Evolutionary conservation across 2,797 vertebrate genomes (phyloP).

Genomic region (Loris lydekkerianus): DNA sequence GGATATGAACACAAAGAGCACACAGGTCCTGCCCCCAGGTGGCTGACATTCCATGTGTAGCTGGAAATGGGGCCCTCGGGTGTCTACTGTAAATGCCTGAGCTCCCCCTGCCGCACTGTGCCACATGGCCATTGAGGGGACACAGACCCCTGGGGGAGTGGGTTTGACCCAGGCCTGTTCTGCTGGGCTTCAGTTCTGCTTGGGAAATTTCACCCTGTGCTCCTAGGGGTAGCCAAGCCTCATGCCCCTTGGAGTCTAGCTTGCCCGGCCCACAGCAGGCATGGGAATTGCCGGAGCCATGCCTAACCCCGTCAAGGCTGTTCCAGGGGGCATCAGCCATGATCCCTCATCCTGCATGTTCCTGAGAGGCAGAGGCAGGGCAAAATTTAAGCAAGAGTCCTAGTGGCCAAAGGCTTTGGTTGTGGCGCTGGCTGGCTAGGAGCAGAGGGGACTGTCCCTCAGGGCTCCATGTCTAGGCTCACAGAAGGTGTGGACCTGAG

Average conservation of each 20-base stretch:
- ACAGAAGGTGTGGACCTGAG: not conserved
- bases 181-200: accelerated
- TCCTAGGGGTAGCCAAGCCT: not conserved
- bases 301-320: accelerated
- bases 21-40: accelerated
- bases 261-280: not conserved
- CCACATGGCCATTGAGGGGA: not conserved
- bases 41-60: accelerated
- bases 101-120: not conserved
- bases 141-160: not conserved
- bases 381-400: not conserved
- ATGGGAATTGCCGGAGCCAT: accelerated
- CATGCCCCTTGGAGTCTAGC: not conserved
- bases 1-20: accelerated
- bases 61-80: accelerated
- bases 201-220: accelerated
- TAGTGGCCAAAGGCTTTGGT: not conserved
- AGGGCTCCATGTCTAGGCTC: not conserved
- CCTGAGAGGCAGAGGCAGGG: not conserved
- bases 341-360: accelerated
- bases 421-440: not conserved
- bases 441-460: accelerated
- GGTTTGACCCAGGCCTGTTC: no score
- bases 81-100: accelerated
- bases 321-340: accelerated